These are phyloP conservation scores for Adela reaumurella DNA, from an alignment of 2,888 invertebrate species.

Conservation along the genomic window DNA sequence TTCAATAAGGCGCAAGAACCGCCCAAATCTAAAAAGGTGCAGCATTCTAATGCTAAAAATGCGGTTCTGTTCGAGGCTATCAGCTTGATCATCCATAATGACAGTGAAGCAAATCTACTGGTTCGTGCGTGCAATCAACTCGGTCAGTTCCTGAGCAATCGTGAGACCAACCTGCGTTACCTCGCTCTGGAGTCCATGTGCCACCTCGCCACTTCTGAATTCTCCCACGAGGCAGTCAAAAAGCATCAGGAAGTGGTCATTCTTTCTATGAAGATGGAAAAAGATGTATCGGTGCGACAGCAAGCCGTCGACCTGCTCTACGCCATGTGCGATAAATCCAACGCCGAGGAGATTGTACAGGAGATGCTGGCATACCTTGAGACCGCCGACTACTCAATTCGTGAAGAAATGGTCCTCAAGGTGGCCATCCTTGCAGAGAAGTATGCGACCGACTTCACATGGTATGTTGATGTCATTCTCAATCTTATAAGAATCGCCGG, in stretches of 20 bases:
- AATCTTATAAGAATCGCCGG: slow-evolving; percentile 99
- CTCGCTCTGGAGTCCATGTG: slow-evolving; percentile 99
- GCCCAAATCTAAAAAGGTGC: slow-evolving; percentile 99
- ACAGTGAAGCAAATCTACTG: slow-evolving; percentile 93
- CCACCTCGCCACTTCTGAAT: slow-evolving; percentile 97
- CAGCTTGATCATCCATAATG: slow-evolving; percentile 98
- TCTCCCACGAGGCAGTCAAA: slow-evolving; percentile 99
- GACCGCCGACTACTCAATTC: slow-evolving; percentile 98
- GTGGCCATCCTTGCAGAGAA: slow-evolving; percentile 99
- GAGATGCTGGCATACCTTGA: slow-evolving; percentile 99
- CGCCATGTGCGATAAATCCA: slow-evolving; percentile 99
- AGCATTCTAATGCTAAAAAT: slow-evolving; percentile 99
- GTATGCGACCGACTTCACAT: slow-evolving; percentile 98
- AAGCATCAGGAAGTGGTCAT: slow-evolving; percentile 99
- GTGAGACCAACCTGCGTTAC: slow-evolving; percentile 97
- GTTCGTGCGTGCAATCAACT: slow-evolving; percentile 98
- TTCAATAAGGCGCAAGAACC: slow-evolving; percentile 99
- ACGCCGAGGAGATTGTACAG: slow-evolving; percentile 98
- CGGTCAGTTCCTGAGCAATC: slow-evolving; percentile 94
- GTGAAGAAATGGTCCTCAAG: slow-evolving; percentile 99
- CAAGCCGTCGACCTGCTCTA: slow-evolving; percentile 97
- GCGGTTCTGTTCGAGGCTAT: slow-evolving; percentile 99
- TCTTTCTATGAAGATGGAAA: slow-evolving; percentile 98
- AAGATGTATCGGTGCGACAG: slow-evolving; percentile 96
- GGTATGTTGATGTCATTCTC: slow-evolving; percentile 97